Conservation (phyloP, 2,113 vertebrate genomes). For the Cottus gobio region DNA sequence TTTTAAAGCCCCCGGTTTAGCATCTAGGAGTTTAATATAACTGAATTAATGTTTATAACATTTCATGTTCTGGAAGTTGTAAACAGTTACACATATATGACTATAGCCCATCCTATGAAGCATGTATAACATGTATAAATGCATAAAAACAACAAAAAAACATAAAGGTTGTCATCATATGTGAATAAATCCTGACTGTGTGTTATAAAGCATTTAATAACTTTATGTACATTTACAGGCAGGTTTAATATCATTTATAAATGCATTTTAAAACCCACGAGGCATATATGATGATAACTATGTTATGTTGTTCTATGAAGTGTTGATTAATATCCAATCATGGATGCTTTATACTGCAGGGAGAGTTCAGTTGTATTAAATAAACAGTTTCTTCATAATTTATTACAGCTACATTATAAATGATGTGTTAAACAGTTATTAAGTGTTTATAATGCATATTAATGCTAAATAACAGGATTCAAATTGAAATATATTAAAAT, state of each 20-base stretch:
- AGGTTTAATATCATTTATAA: neutral
- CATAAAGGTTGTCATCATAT: neutral
- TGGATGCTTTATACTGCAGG: neutral
- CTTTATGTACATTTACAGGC: neutral
- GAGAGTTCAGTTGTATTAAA: neutral
- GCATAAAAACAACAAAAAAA: neutral
- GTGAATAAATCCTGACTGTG: neutral
- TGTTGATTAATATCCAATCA: neutral
- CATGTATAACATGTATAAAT: neutral
- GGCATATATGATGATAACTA: neutral
- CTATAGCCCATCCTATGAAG: neutral
- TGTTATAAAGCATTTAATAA: neutral
- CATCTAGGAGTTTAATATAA: neutral
- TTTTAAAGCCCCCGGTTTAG: neutral
- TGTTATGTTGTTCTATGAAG: neutral
- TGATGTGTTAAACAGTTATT: neutral
- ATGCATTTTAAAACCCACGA: neutral
- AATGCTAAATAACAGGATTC: conserved; percentile 10
- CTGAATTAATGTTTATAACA: neutral
- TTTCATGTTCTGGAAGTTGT: neutral
- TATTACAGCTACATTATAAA: neutral
- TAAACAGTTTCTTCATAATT: neutral
- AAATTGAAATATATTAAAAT: neutral
- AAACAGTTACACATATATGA: conserved; percentile 3
- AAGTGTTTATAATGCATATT: neutral